Percentiles rank a stretch among this genome's conserved stretches.
These are phyloP conservation scores for Acrobasis consociella DNA, from an alignment of 2,888 invertebrate genomes.

Conservation along the genomic window DNA sequence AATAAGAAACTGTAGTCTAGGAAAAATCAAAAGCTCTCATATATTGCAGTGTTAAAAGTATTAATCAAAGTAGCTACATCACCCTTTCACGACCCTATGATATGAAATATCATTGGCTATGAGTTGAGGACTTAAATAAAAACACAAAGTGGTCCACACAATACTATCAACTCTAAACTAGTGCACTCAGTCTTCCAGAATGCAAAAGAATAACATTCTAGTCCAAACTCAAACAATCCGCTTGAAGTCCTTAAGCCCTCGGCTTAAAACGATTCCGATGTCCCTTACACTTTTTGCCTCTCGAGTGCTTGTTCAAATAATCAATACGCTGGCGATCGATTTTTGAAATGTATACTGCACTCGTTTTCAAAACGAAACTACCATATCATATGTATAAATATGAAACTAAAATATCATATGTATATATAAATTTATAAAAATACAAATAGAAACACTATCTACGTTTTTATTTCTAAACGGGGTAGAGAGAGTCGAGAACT, in stretches of 20 bases:
- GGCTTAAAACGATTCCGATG: slow-evolving; percentile 75
- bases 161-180: slow-evolving; percentile 33
- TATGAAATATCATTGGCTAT: no score
- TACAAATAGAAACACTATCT: no score
- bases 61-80: background rate
- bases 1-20: no score
- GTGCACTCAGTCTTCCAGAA: slow-evolving; percentile 42
- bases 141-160: background rate
- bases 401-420: no score
- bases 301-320: slow-evolving; percentile 30
- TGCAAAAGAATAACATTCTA: slow-evolving; percentile 56
- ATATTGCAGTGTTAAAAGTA: background rate
- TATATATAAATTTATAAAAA: no score
- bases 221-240: slow-evolving; percentile 48
- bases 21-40: no score
- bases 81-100: background rate
- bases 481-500: no score
- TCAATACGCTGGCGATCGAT: background rate
- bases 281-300: slow-evolving; percentile 48
- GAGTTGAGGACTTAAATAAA: no score
- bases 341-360: background rate
- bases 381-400: no score
- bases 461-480: no score
- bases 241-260: slow-evolving; percentile 42
- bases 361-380: no score